Evolutionary conservation across 1,140 invertebrate species (phyloP), one percentile per base, ranked within the genome.

Genomic region (Drosophila paulistorum): DNA sequence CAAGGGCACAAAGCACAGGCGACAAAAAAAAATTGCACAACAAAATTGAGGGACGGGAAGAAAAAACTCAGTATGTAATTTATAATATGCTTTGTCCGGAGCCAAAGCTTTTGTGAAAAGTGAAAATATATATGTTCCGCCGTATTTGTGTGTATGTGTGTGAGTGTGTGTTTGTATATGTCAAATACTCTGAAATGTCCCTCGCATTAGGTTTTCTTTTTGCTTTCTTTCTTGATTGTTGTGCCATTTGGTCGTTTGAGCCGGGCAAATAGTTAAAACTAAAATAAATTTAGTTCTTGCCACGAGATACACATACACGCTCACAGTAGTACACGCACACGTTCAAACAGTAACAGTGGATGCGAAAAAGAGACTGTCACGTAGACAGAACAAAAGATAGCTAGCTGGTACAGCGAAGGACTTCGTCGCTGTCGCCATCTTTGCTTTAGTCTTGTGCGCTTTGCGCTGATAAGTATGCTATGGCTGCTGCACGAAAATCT

Each of bases 211-310:
- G 69, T 80, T 72, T 75, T 80, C 65, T 75, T 80, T 69, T 71
- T 72, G 17, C 10, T 51, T 51, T 20, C 20, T 4, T 51, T 51
- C 23, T 4, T 51, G 17, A 51, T 23, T 51, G 45, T 48, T 51
- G 45, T 66, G 69, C 67, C 62, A 42, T 58, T 65, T 75, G 65
- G 68, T n/a, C 71, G 74, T 82, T 86, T 86, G 82, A 70, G 75
- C 60, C 67, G 60, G 67, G 80, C 80, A 87, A 87, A 87, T 89
- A 87, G 83, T 87, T 83, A 89, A 87, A 87, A 87, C 83, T 87
- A 89, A 87, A 87, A 89, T 87, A 87, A 87, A 87, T 89, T 89
- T 89, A 89, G 83, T 83, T 85, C 78, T 79, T 79, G 79, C 82
- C 63, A 26, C 54, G 41, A 51, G 51, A 39, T 65, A 69, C 42